Evolutionary conservation across 2,113 vertebrate genomes (phyloP).

Genomic region (Acanthisitta chloris): DNA sequence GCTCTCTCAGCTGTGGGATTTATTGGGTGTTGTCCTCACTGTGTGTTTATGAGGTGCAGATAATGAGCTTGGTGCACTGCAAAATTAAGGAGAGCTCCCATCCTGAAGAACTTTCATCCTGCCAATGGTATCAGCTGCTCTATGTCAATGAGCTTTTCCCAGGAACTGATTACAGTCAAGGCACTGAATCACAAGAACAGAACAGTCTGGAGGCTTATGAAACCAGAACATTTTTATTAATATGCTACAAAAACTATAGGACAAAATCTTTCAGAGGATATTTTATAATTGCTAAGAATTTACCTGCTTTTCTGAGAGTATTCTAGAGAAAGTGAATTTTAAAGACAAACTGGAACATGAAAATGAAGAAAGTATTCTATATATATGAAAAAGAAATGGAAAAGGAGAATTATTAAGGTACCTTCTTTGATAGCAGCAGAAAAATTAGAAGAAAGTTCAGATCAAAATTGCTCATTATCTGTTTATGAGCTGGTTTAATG

Average conservation of each 20-base stretch:
- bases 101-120: background rate
- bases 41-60: conserved; percentile 11
- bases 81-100: background rate
- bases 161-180: background rate
- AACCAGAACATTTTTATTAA: background rate
- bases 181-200: background rate
- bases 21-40: background rate
- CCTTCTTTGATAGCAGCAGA: background rate
- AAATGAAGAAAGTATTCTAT: background rate
- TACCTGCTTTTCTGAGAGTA: background rate
- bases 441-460: background rate
- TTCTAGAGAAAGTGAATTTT: background rate
- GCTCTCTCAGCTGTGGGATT: background rate
- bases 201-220: background rate
- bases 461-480: background rate
- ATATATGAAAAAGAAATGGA: background rate
- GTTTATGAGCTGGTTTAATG: background rate
- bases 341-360: background rate
- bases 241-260: background rate
- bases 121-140: background rate
- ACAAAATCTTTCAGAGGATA: background rate
- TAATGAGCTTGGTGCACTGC: background rate
- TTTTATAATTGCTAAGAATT: background rate
- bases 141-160: background rate
- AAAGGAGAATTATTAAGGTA: background rate